Evolutionary conservation across 2,797 vertebrate species (phyloP), one percentile per base, ranked within the genome.

Genomic region (Hozukius guyotensis): DNA sequence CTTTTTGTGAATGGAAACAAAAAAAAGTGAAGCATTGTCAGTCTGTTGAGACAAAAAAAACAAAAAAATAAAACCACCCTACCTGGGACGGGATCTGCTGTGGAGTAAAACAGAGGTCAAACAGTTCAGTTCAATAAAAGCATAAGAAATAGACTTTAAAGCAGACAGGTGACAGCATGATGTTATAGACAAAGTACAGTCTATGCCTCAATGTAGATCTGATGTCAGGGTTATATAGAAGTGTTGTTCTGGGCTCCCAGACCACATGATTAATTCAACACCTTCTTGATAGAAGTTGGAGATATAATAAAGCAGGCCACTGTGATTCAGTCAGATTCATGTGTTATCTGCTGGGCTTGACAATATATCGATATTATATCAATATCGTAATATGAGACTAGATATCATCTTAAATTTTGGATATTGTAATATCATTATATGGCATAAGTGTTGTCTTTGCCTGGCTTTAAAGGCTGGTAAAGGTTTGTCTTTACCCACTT

Each of bases 41-140:
- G 27, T 79, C 69, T 68, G 59, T 57, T 69, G 31, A 66, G 14
- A 64, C 11, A 46, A 74, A 71, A 32, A 56, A 49, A 49, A 57
- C 1, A 34, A 12, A 60, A 5, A 36, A 38, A 60, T 53, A 49
- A 63, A 76, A n/a, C 16, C 70, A 84, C 49, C 92, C 63, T 95
- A 96, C 95, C 94, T 96, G 92, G 14, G 91, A 88, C 0, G 91
- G 90, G 83, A 95, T 94, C 95, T 96, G 94, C 86, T 49, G 65
- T 79, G 74, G 75, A 61, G 38, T 82, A 64, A 84, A 81, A 69
- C 32, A 92, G 36, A 88, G 57, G 73, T 84, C n/a, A 90, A 65
- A 91, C 70, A 2, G 13, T 66, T 78, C 10, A 12, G 32, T 66
- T 76, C 8, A 73, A 20, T 71, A 9, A 66, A 69, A 14, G 18